These are phyloP conservation scores for Parotocinclus haroldoi DNA, from an alignment of 2,797 vertebrate genomes.

Conservation along the genomic window DNA sequence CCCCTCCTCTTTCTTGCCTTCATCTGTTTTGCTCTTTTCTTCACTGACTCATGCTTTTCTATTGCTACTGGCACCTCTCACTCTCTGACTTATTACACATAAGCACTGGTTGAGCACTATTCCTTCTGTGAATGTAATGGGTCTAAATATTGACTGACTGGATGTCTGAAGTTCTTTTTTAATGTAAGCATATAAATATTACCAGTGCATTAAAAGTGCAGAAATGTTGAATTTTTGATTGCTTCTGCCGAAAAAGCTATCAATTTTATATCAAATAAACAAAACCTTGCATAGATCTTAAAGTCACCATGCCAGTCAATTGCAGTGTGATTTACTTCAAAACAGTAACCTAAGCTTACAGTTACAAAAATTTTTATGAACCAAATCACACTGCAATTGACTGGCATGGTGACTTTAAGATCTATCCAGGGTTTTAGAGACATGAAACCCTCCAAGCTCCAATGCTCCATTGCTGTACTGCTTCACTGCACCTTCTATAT, in stretches of 20 bases:
- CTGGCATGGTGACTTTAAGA: slow-evolving; percentile 30
- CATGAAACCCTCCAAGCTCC: slow-evolving; percentile 8
- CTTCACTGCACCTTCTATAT: slow-evolving; percentile 12
- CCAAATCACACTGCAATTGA: slow-evolving; percentile 15
- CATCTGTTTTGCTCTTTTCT: slow-evolving; percentile 6
- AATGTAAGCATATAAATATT: too few relatives aligned
- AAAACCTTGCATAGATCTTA: slow-evolving; percentile 1
- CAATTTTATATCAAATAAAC: too few relatives aligned
- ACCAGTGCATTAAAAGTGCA: too few relatives aligned
- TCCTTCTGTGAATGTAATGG: too few relatives aligned
- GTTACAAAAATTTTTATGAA: too few relatives aligned
- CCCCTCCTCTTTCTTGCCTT: not conserved
- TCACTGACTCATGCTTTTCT: slow-evolving; percentile 10
- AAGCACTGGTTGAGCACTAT: not conserved
- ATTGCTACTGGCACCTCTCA: slow-evolving; percentile 3
- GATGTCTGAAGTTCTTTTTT: too few relatives aligned
- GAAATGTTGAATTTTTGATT: too few relatives aligned
- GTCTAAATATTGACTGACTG: too few relatives aligned
- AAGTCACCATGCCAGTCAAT: slow-evolving; percentile 33
- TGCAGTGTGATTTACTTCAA: slow-evolving; percentile 3
- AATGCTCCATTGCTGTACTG: not conserved
- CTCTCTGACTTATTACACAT: slow-evolving; percentile 14
- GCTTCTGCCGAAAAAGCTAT: too few relatives aligned
- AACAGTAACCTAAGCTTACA: too few relatives aligned
- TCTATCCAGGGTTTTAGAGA: slow-evolving; percentile 27